Percentiles rank a stretch among this genome's conserved stretches.
Evolutionary conservation across 1,140 invertebrate genomes (phyloP).

Genomic region (Capitella teleta): DNA sequence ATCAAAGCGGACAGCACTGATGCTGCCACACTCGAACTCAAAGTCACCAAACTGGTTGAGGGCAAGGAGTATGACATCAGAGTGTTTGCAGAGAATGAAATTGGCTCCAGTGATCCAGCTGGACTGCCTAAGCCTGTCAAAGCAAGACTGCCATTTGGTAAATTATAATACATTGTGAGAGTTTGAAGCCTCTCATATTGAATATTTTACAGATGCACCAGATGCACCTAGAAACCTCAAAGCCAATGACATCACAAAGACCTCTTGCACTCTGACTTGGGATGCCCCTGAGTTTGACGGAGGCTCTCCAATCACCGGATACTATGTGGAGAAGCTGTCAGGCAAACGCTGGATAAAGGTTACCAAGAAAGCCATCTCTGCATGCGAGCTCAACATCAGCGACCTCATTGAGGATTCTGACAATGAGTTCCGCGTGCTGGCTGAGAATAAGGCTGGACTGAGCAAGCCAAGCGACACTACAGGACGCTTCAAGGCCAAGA

Average conservation of each 20-base stretch:
- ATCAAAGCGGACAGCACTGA: constrained; percentile 43
- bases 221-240: constrained; percentile 12
- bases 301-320: constrained; percentile 62
- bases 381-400: constrained; percentile 47
- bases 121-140: constrained; percentile 76
- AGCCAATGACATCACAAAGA: constrained; percentile 13
- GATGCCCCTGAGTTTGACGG: constrained; percentile 68
- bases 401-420: constrained; percentile 83
- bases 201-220: constrained; percentile 14
- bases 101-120: constrained; percentile 82
- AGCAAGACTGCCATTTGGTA: constrained; percentile 84
- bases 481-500: constrained; percentile 41
- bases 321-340: constrained; percentile 26
- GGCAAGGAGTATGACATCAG: constrained; percentile 82
- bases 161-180: constrained; percentile 15
- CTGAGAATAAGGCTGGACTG: constrained; percentile 86
- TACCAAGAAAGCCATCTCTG: constrained; percentile 19
- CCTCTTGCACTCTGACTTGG: constrained; percentile 57
- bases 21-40: constrained; percentile 41
- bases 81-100: constrained; percentile 91
- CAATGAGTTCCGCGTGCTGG: constrained; percentile 91
- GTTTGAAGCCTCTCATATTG: too few species aligned
- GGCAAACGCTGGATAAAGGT: constrained; percentile 28
- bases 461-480: constrained; percentile 88
- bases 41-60: constrained; percentile 61